Evolutionary conservation across 2,797 vertebrate genomes (phyloP).

Genomic region (Loris lydekkerianus): DNA sequence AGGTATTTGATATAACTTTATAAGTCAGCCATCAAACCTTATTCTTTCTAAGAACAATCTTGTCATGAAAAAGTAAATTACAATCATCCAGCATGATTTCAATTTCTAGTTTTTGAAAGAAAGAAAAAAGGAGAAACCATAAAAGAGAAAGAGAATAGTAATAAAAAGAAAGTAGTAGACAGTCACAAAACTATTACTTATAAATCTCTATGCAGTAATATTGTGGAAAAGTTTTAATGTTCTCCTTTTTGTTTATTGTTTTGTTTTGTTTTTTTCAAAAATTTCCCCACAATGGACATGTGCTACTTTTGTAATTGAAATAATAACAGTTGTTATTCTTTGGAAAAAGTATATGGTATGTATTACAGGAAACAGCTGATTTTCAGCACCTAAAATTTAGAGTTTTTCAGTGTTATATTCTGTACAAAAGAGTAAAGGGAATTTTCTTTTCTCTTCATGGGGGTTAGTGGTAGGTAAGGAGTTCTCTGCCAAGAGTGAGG

Average conservation of each 20-base stretch:
- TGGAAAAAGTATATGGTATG: not conserved
- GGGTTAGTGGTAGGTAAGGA: slow-evolving; percentile 62
- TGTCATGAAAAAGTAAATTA: not conserved
- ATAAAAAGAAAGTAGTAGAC: not conserved
- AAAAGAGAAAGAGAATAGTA: not conserved
- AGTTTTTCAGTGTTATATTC: slow-evolving; percentile 78
- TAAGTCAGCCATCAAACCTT: not conserved
- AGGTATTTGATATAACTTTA: not conserved
- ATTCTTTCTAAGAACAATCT: slow-evolving; percentile 9
- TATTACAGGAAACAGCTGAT: slow-evolving; percentile 84
- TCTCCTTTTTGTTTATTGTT: not conserved
- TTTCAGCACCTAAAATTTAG: slow-evolving; percentile 87
- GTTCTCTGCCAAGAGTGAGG: not conserved
- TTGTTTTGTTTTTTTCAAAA: not conserved
- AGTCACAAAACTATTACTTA: not conserved
- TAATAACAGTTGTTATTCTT: not conserved
- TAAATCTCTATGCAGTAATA: not conserved
- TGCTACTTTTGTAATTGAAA: slow-evolving; percentile 60
- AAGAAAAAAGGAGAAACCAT: not conserved
- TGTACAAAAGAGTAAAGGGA: slow-evolving; percentile 70
- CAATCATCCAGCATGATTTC: not conserved
- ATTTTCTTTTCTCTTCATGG: slow-evolving; percentile 76
- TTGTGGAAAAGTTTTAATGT: slow-evolving; percentile 8
- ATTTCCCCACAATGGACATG: not conserved
- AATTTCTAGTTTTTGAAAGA: slow-evolving; percentile 5